phyloP scores from a whole-genome alignment of 2,797 vertebrate species.

The Chiloscyllium punctatum region DNA sequence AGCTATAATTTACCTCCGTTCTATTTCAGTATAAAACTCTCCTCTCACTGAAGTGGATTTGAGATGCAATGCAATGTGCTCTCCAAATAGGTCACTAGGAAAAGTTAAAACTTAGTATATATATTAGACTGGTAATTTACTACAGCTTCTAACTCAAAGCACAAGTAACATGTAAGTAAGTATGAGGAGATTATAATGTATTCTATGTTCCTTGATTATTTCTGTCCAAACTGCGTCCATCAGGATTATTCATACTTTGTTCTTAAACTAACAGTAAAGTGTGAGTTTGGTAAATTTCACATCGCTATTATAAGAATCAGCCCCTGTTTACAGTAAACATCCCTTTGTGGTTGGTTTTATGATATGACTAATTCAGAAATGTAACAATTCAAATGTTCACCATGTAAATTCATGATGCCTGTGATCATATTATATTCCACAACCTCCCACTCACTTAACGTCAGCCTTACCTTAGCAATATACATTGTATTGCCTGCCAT shows the following conservation, averaged over 20 bases:
- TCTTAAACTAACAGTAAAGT: neutral
- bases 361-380: slow-evolving; percentile 6
- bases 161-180: too few species aligned
- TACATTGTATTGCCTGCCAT: neutral
- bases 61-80: neutral
- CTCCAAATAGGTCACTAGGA: neutral
- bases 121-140: neutral
- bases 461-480: neutral
- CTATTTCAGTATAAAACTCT: neutral
- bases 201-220: neutral
- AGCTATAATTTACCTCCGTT: neutral
- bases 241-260: too few species aligned
- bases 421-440: neutral
- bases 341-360: neutral
- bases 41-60: too few species aligned
- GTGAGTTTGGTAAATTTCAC: neutral
- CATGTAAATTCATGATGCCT: neutral
- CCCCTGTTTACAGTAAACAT: neutral
- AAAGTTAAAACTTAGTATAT: neutral
- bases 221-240: neutral
- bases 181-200: neutral
- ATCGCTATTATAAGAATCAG: neutral
- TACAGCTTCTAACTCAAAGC: neutral
- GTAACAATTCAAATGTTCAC: neutral
- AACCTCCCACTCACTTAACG: neutral